Evolutionary conservation across 2,888 invertebrate species (phyloP).

Genomic region (Mellilla xanthometata): DNA sequence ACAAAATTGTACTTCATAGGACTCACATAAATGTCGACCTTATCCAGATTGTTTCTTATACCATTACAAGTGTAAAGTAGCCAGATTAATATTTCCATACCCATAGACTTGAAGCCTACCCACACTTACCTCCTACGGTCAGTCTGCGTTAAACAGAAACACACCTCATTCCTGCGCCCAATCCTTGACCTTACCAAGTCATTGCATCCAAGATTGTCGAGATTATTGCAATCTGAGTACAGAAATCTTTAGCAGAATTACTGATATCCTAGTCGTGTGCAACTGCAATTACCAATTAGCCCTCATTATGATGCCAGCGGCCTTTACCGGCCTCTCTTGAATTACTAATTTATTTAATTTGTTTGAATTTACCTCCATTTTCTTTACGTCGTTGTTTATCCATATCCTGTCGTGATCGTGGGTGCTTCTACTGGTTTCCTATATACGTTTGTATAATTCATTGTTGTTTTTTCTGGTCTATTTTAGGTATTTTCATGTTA

Average conservation of each 20-base stretch:
- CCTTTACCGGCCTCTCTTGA: conserved; percentile 8
- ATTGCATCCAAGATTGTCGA: conserved; percentile 3
- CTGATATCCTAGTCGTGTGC: conserved; percentile 22
- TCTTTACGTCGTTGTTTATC: neutral
- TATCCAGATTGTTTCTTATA: too few relatives aligned
- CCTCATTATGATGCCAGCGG: conserved; percentile 25
- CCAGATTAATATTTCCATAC: too few relatives aligned
- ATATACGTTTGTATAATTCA: too few relatives aligned
- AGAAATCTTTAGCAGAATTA: conserved; percentile 22
- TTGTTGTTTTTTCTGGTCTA: too few relatives aligned
- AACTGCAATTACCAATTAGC: conserved; percentile 29
- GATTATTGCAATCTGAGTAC: conserved; percentile 10
- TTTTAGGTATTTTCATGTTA: too few relatives aligned
- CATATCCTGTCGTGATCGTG: neutral
- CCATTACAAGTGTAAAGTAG: too few relatives aligned
- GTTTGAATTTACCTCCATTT: conserved; percentile 3
- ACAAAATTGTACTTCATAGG: too few relatives aligned
- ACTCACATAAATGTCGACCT: too few relatives aligned
- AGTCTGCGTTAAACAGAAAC: too few relatives aligned
- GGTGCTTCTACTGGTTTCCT: neutral
- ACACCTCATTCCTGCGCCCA: too few relatives aligned
- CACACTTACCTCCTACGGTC: too few relatives aligned
- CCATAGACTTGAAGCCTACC: too few relatives aligned
- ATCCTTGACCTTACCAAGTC: conserved; percentile 7
- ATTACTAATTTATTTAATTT: conserved; percentile 25